These are phyloP conservation scores for Mareca strepera DNA, from an alignment of 2,797 vertebrate genomes.

Conservation along the genomic window DNA sequence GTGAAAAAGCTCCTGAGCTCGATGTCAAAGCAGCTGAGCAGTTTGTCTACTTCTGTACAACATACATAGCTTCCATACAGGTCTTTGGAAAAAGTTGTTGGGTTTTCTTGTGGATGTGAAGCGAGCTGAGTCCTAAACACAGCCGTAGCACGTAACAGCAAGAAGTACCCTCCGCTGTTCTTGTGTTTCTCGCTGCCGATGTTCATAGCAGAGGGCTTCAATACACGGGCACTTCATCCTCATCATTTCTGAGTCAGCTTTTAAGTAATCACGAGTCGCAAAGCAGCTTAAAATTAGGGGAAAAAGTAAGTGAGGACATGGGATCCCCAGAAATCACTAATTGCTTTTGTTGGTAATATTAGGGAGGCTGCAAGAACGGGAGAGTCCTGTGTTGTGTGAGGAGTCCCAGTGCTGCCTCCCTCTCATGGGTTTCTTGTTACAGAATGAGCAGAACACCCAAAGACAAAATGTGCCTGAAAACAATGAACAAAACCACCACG, in stretches of 20 bases:
- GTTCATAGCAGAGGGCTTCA: not conserved
- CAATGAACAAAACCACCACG: not conserved
- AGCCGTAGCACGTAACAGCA: not conserved
- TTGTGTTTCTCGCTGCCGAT: not conserved
- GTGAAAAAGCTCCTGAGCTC: not conserved
- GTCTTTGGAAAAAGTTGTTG: not conserved
- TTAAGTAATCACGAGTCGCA: not conserved
- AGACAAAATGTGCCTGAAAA: not conserved
- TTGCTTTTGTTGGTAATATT: not conserved
- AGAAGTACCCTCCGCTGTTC: not conserved
- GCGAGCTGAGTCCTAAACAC: not conserved
- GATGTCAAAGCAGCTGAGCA: not conserved
- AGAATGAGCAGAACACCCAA: not conserved
- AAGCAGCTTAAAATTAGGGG: not conserved
- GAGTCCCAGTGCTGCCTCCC: not conserved
- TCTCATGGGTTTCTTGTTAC: not conserved
- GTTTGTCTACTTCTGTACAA: not conserved
- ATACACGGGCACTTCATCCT: not conserved
- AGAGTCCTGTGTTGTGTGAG: not conserved
- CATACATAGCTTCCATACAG: not conserved
- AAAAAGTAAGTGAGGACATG: not conserved
- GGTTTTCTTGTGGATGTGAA: not conserved
- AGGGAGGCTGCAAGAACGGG: not conserved
- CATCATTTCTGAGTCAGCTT: not conserved
- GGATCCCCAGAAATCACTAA: not conserved